Conservation (phyloP, 2,888 invertebrate species). For the Drosophila testacea region DNA sequence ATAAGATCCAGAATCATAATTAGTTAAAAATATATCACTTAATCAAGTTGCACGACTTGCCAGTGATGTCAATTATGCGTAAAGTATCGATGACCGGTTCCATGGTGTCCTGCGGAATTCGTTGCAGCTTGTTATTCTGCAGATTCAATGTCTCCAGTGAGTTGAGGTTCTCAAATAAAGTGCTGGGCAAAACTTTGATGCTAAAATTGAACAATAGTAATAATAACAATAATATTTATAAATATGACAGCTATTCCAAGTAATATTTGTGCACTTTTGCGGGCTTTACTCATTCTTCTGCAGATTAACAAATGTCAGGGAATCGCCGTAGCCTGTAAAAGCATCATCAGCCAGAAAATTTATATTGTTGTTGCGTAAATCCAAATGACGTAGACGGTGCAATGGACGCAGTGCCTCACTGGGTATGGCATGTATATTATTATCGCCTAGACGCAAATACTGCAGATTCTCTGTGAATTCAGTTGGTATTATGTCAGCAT, state of each 20-base stretch:
- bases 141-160: slow-evolving; percentile 94
- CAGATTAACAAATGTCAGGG: slow-evolving; percentile 95
- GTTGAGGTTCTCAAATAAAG: slow-evolving; percentile 95
- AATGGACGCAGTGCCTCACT: slow-evolving; percentile 93
- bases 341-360: slow-evolving; percentile 93
- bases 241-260: slow-evolving; percentile 1
- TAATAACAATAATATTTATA: slow-evolving; percentile 3
- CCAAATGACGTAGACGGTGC: slow-evolving; percentile 94
- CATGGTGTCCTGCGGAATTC: slow-evolving; percentile 94
- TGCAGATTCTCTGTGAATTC: slow-evolving; percentile 92
- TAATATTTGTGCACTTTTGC: slow-evolving; percentile 21
- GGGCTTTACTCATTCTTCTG: slow-evolving; percentile 94
- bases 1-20: slow-evolving; percentile 30
- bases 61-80: slow-evolving; percentile 94
- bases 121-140: slow-evolving; percentile 94
- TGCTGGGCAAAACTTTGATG: slow-evolving; percentile 92
- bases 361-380: slow-evolving; percentile 95
- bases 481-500: neutral
- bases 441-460: slow-evolving; percentile 95
- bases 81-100: slow-evolving; percentile 95
- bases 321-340: slow-evolving; percentile 94
- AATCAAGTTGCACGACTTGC: slow-evolving; percentile 86
- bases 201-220: slow-evolving; percentile 85
- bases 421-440: slow-evolving; percentile 93
- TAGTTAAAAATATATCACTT: neutral